phyloP scores from a whole-genome alignment of 2,113 vertebrate genomes.

The Neodon shergylaensis region DNA sequence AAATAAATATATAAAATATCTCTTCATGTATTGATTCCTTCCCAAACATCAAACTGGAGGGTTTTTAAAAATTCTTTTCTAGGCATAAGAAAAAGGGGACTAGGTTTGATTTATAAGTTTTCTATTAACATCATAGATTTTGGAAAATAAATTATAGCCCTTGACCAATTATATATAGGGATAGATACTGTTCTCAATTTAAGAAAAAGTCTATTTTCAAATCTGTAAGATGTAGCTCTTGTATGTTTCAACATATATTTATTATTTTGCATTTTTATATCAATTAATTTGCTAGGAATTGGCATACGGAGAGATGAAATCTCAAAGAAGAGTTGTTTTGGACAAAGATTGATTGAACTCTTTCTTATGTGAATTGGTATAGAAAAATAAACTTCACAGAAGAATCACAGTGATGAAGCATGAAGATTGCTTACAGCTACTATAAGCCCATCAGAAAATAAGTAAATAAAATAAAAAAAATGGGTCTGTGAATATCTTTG shows the following conservation, averaged over 20 bases:
- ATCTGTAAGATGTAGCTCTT: not conserved
- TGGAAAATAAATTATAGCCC: constrained; percentile 1
- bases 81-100: not conserved
- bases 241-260: not conserved
- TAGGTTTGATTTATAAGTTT: not conserved
- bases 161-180: not conserved
- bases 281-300: constrained; percentile 17
- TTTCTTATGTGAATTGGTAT: constrained; percentile 13
- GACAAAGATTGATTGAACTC: not conserved
- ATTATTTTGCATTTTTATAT: not conserved
- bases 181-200: constrained; percentile 13
- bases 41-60: not conserved
- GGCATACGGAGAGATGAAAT: not conserved
- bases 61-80: not conserved
- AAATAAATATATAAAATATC: not conserved
- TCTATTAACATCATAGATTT: not conserved
- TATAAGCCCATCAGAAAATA: constrained; percentile 41
- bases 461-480: too few species aligned
- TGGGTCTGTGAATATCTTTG: not conserved
- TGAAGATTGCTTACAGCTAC: not conserved
- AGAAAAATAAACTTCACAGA: constrained; percentile 46
- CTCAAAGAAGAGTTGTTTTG: not conserved
- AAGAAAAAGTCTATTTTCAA: constrained; percentile 24
- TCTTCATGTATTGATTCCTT: not conserved
- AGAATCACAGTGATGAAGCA: not conserved